These are phyloP conservation scores for Paramormyrops hopkinsi DNA, from an alignment of 2,797 vertebrate species.

Conservation along the genomic window DNA sequence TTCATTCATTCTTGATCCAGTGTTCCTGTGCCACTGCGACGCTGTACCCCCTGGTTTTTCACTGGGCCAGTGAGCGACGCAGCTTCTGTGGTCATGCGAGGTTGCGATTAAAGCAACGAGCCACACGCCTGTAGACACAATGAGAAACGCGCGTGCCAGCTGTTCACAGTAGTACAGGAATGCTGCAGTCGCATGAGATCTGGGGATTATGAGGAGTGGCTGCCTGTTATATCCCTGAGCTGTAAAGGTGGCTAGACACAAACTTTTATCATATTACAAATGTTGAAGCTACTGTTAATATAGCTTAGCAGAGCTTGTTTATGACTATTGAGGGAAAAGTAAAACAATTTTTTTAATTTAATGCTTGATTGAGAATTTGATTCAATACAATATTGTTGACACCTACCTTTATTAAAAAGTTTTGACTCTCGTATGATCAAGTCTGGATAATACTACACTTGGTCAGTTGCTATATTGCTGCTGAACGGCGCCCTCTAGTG, in stretches of 20 bases:
- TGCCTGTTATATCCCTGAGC: neutral
- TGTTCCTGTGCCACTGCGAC: neutral
- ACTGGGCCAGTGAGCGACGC: neutral
- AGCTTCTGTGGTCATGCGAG: neutral
- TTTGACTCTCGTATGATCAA: neutral
- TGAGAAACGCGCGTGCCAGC: neutral
- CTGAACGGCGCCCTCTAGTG: conserved; percentile 30
- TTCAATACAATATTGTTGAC: neutral
- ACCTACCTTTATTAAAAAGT: neutral
- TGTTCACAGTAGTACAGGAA: neutral
- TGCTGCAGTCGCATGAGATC: neutral
- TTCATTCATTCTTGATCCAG: neutral
- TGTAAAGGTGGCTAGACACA: neutral
- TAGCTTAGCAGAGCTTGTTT: neutral
- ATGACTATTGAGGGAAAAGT: neutral
- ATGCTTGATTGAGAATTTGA: neutral
- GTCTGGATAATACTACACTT: neutral
- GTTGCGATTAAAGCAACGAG: neutral
- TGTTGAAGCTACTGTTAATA: neutral
- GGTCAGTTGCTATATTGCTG: neutral
- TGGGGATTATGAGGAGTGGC: neutral
- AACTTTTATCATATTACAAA: neutral
- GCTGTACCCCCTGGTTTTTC: neutral
- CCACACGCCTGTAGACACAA: neutral
- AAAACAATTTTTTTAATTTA: neutral